Evolutionary conservation across 2,888 invertebrate genomes (phyloP), one percentile per base, ranked within the genome.

Genomic region (Itoplectis maculator): DNA sequence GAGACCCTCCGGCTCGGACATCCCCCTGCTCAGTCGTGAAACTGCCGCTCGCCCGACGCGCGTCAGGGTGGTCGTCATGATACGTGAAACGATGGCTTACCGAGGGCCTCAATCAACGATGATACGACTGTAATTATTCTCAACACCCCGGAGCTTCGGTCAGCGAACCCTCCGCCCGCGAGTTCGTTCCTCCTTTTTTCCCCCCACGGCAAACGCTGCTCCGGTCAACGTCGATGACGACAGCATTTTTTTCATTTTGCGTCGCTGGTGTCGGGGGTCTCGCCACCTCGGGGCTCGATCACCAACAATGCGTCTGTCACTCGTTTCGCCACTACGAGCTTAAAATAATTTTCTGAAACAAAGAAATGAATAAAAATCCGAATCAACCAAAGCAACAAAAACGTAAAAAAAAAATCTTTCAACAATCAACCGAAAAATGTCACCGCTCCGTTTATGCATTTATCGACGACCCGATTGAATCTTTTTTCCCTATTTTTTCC

Each of bases 41-140:
- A 3, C 59, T 18, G 35, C 29, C 40, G 59, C 42, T 15, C 29
- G 35, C 42, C 47, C 2, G 29, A 29, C 56, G 59, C n/a, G n/a
- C 59, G 35, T 47, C 59, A n/a, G 18, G 45, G 45, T 72, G 29
- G 45, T 59, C 59, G 45, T 68, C 18, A 51, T 7, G 37, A 51
- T 51, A 68, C 47, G 29, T 45, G 18, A n/a, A 70, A 45, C 1
- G 18, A 35, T 47, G 6, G 20, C 7, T 69, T 37, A 40, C 20
- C 0, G 0, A 6, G 40, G 42, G 47, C 59, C 37, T 68, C 49
- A 61, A 68, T 76, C 37, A 68, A 35, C 45, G 37, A 49, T 49
- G 68, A 59, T 68, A 49, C 66, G 37, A 11, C 49, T 59, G 76
- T 76, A 59, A 76, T 76, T 68, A 76, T 37, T 18, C 59, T 76